phyloP scores from a whole-genome alignment of 30 jellyfish, hydroid and myxozoan genomes.

The Aurelia coerulea region DNA sequence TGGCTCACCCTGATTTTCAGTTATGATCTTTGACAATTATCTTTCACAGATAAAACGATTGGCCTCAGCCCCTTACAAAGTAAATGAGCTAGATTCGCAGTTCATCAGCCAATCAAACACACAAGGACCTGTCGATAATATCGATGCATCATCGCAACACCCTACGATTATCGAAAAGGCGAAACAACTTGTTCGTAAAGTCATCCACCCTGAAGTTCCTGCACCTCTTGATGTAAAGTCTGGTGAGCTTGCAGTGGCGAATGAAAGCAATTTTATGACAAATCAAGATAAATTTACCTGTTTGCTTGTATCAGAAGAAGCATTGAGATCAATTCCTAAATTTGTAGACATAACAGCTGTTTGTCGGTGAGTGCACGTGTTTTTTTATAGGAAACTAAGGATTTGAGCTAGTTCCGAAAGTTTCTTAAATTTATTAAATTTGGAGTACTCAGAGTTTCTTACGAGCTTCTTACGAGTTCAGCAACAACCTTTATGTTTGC shows the following conservation, averaged over 20 bases:
- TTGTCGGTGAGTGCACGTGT: constrained; percentile 54
- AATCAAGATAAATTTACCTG: constrained; percentile 3
- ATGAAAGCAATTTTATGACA: neutral
- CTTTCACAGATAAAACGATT: constrained; percentile 15
- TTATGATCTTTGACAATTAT: neutral
- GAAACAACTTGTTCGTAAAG: constrained; percentile 50
- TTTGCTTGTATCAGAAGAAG: constrained; percentile 41
- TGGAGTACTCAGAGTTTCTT: too few relatives aligned
- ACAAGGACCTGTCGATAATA: neutral
- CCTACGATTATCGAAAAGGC: constrained; percentile 50
- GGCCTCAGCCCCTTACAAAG: constrained; percentile 24
- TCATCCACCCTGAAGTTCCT: constrained; percentile 46
- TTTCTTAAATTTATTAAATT: too few relatives aligned
- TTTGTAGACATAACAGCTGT: constrained; percentile 70
- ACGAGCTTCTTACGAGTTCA: too few relatives aligned
- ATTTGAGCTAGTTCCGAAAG: too few relatives aligned
- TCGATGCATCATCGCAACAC: constrained; percentile 7
- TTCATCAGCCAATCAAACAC: neutral
- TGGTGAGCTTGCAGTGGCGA: neutral
- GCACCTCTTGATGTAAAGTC: constrained; percentile 37
- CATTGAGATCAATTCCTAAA: constrained; percentile 44
- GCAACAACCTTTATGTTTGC: too few relatives aligned
- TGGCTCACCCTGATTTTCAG: neutral
- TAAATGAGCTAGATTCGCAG: neutral
- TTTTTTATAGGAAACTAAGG: too few relatives aligned